Conservation (phyloP, 2,888 invertebrate species). For the Octonoba sinensis region DNA sequence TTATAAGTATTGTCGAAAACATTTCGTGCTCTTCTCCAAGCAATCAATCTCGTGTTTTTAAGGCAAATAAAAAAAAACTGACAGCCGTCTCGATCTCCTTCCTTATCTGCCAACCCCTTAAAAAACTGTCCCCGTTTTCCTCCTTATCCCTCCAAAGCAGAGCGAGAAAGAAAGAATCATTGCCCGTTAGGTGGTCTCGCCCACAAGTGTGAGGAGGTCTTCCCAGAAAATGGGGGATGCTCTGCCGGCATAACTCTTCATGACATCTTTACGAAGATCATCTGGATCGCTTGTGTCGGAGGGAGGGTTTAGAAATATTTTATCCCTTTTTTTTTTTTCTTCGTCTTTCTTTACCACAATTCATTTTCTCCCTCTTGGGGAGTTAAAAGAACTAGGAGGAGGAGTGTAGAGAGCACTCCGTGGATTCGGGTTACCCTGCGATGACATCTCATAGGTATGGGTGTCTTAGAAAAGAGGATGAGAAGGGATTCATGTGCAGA, state of each 20-base stretch:
- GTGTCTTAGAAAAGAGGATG: conserved; percentile 32
- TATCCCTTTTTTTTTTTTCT: conserved; percentile 10
- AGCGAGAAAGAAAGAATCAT: conserved; percentile 15
- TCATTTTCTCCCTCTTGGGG: conserved; percentile 8
- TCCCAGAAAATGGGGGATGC: conserved; percentile 31
- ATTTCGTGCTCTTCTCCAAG: conserved; percentile 1
- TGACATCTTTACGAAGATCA: conserved; percentile 61
- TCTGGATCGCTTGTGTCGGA: conserved; percentile 11
- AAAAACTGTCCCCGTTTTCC: not conserved
- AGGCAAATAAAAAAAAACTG: not conserved
- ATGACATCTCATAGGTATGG: conserved; percentile 55
- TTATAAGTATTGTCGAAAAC: not conserved
- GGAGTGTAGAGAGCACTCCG: not conserved
- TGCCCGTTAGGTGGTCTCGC: conserved; percentile 9
- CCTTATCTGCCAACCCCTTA: not conserved
- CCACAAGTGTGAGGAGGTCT: conserved; percentile 3
- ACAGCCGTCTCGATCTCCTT: not conserved
- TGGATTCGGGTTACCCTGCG: conserved; percentile 49
- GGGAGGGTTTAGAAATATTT: conserved; percentile 23
- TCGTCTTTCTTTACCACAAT: not conserved
- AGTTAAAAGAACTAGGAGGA: not conserved
- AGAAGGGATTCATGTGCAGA: conserved; percentile 36
- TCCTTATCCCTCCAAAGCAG: not conserved
- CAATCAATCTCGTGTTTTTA: not conserved
- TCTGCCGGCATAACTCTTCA: conserved; percentile 44